Evolutionary conservation across 1,140 invertebrate genomes (phyloP).

Genomic region (Brachionus rubens): DNA sequence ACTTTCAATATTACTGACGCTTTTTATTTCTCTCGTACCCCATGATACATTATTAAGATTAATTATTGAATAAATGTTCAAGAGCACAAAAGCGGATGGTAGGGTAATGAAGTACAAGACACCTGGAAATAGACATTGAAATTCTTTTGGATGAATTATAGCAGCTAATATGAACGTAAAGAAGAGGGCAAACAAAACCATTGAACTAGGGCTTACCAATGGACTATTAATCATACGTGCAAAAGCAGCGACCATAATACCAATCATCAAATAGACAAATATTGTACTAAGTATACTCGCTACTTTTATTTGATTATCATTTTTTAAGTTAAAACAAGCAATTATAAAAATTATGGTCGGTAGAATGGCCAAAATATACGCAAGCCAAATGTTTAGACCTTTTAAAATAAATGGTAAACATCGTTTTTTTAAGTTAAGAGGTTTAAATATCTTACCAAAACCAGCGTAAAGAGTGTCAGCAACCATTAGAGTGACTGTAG

Average conservation of each 20-base stretch:
- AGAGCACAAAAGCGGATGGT: constrained; percentile 55
- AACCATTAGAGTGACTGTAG: constrained; percentile 68
- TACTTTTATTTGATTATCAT: constrained; percentile 60
- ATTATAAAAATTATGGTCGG: constrained; percentile 62
- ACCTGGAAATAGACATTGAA: constrained; percentile 52
- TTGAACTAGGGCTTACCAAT: constrained; percentile 53
- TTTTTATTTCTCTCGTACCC: constrained; percentile 55
- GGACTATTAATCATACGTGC: constrained; percentile 49
- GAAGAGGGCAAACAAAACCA: constrained; percentile 50
- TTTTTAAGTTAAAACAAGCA: constrained; percentile 60
- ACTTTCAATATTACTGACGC: background rate
- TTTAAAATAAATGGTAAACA: background rate
- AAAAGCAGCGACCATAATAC: constrained; percentile 53
- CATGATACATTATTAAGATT: constrained; percentile 54
- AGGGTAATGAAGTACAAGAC: constrained; percentile 55
- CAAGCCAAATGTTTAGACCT: constrained; percentile 58
- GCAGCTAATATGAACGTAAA: constrained; percentile 53
- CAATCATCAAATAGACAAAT: constrained; percentile 56
- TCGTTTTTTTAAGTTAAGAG: constrained; percentile 50
- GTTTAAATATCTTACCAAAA: constrained; percentile 56
- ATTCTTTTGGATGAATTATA: constrained; percentile 54
- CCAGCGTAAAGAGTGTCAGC: constrained; percentile 65
- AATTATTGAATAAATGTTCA: constrained; percentile 55
- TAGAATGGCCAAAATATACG: constrained; percentile 59
- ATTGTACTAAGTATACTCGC: constrained; percentile 54